Percentiles rank a stretch among this genome's conserved stretches.
Evolutionary conservation across 2,888 invertebrate species (phyloP).

Genomic region (Cheilosia scutellata): DNA sequence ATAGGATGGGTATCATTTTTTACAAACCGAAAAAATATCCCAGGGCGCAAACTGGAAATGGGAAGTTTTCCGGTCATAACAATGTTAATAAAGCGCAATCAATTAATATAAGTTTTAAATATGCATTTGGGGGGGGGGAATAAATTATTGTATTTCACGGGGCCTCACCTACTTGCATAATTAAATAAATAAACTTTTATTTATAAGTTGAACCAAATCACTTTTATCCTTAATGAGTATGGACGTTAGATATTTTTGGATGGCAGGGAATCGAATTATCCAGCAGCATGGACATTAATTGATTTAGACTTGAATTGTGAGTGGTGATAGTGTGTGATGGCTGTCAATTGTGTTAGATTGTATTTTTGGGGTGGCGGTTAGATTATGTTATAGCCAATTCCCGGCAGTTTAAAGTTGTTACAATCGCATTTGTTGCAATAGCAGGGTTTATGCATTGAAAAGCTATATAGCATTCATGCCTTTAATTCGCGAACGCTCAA

Average conservation of each 20-base stretch:
- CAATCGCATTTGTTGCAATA: background rate
- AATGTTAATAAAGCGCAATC: constrained; percentile 4
- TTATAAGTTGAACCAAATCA: background rate
- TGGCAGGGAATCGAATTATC: constrained; percentile 54
- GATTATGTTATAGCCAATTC: background rate
- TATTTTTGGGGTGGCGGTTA: background rate
- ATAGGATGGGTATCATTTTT: background rate
- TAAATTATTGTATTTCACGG: background rate
- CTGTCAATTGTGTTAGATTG: constrained; percentile 8
- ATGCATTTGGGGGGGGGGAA: background rate
- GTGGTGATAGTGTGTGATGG: constrained; percentile 14
- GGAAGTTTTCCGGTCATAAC: constrained; percentile 10
- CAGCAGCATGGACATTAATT: constrained; percentile 35
- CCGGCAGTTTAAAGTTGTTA: background rate
- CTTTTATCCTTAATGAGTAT: constrained; percentile 5
- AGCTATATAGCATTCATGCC: background rate
- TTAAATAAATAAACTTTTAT: background rate
- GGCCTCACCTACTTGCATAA: background rate
- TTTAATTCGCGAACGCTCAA: background rate
- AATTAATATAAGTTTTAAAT: constrained; percentile 21
- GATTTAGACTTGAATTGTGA: constrained; percentile 36
- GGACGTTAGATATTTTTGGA: constrained; percentile 9
- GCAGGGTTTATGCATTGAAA: background rate
- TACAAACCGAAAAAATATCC: background rate
- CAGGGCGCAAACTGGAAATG: constrained; percentile 5